Base-by-base conservation (phyloP, 1,140 invertebrate species). In the Goniozus legneri region DNA sequence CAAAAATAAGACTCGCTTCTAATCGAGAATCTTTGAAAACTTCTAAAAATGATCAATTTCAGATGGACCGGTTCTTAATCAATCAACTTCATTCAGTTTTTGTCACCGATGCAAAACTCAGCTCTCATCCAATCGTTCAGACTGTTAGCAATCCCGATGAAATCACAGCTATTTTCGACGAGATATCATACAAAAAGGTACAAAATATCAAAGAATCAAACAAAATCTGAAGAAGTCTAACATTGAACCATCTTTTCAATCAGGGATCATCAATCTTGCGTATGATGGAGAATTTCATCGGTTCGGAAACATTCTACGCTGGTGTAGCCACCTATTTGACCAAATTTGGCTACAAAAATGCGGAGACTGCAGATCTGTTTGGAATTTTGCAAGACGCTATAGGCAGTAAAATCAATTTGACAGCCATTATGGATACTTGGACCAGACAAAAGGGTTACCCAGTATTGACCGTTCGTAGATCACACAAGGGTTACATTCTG, bases 391-490 rank as follows among this genome's bases (percentile, higher is more conserved):
- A 88, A 77, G 56, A 74, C 51, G 41, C 65, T 43, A 52, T 72
- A 2, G 64, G 62, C 13, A 50, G 66, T 14, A 60, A 71, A 15
- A 62, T 81, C 10, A 78, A 84, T 52, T 69, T 88, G 4, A 82
- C 82, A 0, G 66, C 79, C 13, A 86, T 97, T 35, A 91, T 97
- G 88, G 84, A 93, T 54, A 94, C 91, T 0, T 98, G 92, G 91
- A 94, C 89, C 0, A 78, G 82, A 27, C 94, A 97, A 76, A 95
- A 91, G 86, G 94, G 94, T 6, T 91, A 86, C 55, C 94, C 95
- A 0, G 79, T 95, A 0, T 73, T 97, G 0, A 82, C 75, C 2
- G 83, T 91, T 2, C 73, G 52, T 1, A 74, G 69, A 38, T 57
- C 22, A 2, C 44, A 61, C 2, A 55, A 63, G 19, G 57, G 56